Conservation (phyloP, 1,140 invertebrate genomes). For the Bacillus rossius region DNA sequence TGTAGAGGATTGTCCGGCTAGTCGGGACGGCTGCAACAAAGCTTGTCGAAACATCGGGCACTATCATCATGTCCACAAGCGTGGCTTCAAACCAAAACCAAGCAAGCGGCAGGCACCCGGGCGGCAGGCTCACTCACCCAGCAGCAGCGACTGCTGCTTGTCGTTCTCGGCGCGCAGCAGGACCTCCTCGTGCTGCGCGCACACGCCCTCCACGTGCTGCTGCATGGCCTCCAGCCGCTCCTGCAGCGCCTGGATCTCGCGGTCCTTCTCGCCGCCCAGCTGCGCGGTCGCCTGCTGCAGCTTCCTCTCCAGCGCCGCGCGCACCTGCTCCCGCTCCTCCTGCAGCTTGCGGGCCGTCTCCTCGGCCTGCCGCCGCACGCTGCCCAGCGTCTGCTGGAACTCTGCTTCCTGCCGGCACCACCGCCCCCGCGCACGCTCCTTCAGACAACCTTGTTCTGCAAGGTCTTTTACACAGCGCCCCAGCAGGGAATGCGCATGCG, state of each 20-base stretch:
- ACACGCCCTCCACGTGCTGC: slow-evolving; percentile 66
- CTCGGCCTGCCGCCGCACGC: slow-evolving; percentile 64
- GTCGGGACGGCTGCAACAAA: too few species aligned
- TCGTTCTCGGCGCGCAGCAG: slow-evolving; percentile 79
- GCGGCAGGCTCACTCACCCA: slow-evolving; percentile 52
- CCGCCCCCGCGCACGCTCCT: too few species aligned
- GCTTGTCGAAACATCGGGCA: too few species aligned
- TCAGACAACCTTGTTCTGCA: too few species aligned
- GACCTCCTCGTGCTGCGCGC: slow-evolving; percentile 78
- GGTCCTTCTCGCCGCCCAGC: slow-evolving; percentile 65
- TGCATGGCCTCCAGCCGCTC: slow-evolving; percentile 68
- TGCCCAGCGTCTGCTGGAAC: slow-evolving; percentile 64
- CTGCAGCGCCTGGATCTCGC: slow-evolving; percentile 62
- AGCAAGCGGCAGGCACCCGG: too few species aligned
- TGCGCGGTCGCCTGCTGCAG: slow-evolving; percentile 65
- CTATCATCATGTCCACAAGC: too few species aligned
- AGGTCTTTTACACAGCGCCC: too few species aligned
- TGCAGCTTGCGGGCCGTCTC: slow-evolving; percentile 66
- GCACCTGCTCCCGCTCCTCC: slow-evolving; percentile 73
- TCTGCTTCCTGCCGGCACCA: slow-evolving; percentile 71
- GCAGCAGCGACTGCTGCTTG: slow-evolving; percentile 78
- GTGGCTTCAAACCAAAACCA: too few species aligned
- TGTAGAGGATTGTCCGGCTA: too few species aligned
- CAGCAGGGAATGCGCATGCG: too few species aligned
- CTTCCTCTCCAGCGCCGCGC: slow-evolving; percentile 63